Conservation (phyloP, 2,888 invertebrate species). For the Dioctria linearis region DNA sequence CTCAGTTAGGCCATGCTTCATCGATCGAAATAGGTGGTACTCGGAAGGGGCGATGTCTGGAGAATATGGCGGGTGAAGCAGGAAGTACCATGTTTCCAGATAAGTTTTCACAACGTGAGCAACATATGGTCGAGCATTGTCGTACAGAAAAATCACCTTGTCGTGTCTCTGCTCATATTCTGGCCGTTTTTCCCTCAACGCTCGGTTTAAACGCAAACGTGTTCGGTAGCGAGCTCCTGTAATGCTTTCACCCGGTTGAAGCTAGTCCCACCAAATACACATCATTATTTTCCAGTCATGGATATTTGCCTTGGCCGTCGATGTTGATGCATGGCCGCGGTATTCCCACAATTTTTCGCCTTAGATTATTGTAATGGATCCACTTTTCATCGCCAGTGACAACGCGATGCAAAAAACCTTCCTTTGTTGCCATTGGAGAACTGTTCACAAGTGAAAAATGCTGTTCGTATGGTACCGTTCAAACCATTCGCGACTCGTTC, state of each 20-base stretch:
- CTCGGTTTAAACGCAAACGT: background rate
- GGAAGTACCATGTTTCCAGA: too few species aligned
- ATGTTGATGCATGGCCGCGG: too few species aligned
- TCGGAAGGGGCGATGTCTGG: background rate
- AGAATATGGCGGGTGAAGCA: background rate
- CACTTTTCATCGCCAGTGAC: background rate
- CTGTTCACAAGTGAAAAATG: too few species aligned
- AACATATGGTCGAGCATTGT: conserved; percentile 25
- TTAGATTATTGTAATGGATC: background rate
- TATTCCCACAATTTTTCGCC: background rate
- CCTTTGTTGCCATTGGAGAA: background rate
- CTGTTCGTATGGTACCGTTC: too few species aligned
- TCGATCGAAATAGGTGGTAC: background rate
- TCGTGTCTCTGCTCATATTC: conserved; percentile 2
- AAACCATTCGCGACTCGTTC: too few species aligned
- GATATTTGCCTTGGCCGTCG: too few species aligned
- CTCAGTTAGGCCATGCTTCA: background rate
- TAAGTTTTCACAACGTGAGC: too few species aligned
- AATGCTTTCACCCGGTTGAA: conserved; percentile 15
- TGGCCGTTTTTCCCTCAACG: conserved; percentile 3
- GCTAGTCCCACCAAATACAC: conserved; percentile 17
- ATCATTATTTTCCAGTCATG: background rate
- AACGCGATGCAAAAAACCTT: background rate
- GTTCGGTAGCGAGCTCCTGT: background rate
- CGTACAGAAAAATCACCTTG: background rate